Base-by-base conservation (phyloP, 2,797 vertebrate genomes). In the Australoheros facetus region DNA sequence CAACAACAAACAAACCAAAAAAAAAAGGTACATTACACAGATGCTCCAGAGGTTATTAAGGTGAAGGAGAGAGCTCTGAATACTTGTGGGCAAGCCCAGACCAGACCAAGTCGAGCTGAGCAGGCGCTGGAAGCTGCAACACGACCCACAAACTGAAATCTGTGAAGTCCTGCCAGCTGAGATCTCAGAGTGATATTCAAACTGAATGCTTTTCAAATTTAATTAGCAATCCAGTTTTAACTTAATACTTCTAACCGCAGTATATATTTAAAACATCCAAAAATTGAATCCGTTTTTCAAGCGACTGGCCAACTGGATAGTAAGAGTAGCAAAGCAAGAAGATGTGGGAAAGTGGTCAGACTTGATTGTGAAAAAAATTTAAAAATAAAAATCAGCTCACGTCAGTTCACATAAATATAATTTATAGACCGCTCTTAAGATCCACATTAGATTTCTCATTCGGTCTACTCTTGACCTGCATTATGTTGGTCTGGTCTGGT, bases 21-120 rank as follows among this genome's bases (percentile, higher is more conserved):
- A 51, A 6, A 70, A 74, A 60, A 69, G 56, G 84, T 82, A 83
- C 83, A 81, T 77, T 56, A 89, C 84, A 86, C 70, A 91, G 88
- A 90, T 80, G 88, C 84, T 91, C 84, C 78, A 84, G 83, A 88
- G 82, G 90, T 91, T 88, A 83, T 88, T 80, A 86, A 76, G 58
- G 87, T 89, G 78, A 78, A 75, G 42, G 70, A 84, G 60, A 80
- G 70, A 91, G 77, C 75, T 83, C 82, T 71, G 79, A 88, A 80
- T 71, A 85, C 57, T 77, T 74, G 78, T 80, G 78, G 21, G 12
- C 34, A 78, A 85, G 69, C 82, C 85, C 90, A 85, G 91, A 89
- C 85, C 89, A 88, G 88, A 84, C 88, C 14, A 37, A 56, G 56
- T 10, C 1, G 9, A 37, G 64, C 77, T 2, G 53, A 21, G 80